A percentile compares a stretch with the other conserved stretches of the same genome.
phyloP scores from a whole-genome alignment of 1,140 invertebrate species.

The Cotesia typhae region DNA sequence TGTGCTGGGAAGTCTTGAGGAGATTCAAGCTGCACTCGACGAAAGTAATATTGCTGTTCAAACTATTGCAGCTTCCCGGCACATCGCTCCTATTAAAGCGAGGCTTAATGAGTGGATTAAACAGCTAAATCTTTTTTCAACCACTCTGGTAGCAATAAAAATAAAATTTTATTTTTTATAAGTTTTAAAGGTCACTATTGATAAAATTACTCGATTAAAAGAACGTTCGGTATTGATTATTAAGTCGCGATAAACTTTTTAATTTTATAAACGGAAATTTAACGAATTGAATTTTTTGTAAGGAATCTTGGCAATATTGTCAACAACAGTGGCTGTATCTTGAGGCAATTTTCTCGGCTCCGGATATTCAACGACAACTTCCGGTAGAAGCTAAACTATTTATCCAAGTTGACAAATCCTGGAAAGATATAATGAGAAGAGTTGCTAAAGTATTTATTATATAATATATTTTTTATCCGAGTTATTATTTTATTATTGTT shows the following conservation, averaged over 20 bases:
- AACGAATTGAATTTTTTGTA: constrained; percentile 40
- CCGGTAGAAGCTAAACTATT: constrained; percentile 87
- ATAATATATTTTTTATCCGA: constrained; percentile 15
- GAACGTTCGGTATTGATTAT: too few relatives aligned
- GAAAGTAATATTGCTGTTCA: constrained; percentile 87
- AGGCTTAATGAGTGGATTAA: constrained; percentile 83
- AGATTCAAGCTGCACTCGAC: constrained; percentile 82
- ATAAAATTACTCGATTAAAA: too few relatives aligned
- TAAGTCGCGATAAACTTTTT: too few relatives aligned
- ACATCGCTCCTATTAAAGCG: constrained; percentile 82
- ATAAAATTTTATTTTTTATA: background rate
- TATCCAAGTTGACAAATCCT: constrained; percentile 83
- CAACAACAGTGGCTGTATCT: constrained; percentile 88
- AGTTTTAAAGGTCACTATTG: too few relatives aligned
- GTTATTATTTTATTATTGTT: too few relatives aligned
- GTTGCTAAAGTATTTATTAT: constrained; percentile 70
- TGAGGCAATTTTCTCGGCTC: constrained; percentile 88
- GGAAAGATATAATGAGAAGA: constrained; percentile 84
- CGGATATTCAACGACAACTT: constrained; percentile 87
- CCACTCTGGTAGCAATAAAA: constrained; percentile 72
- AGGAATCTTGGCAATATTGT: constrained; percentile 86
- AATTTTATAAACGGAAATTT: background rate
- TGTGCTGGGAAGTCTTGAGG: constrained; percentile 83
- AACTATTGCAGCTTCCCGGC: constrained; percentile 84
- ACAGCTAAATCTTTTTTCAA: constrained; percentile 78